Evolutionary conservation across 2,113 vertebrate species (phyloP).

Genomic region (Mastomys coucha): DNA sequence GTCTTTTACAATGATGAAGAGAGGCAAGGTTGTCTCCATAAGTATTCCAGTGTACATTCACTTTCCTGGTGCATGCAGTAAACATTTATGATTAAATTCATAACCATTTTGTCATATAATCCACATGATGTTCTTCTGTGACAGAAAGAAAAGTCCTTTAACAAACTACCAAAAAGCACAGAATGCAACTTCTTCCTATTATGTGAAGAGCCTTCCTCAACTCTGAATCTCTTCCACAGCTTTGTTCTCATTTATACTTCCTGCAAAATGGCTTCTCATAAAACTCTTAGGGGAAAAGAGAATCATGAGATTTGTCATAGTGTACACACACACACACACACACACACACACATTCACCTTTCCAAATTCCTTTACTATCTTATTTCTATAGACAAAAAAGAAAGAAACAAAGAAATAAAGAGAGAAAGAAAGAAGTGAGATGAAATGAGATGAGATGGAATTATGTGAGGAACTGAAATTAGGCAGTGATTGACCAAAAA

Average conservation of each 20-base stretch:
- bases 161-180: conserved; percentile 2
- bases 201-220: conserved; percentile 61
- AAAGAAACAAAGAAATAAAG: neutral
- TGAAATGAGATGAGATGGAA: neutral
- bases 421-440: too few species aligned
- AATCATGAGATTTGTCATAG: conserved; percentile 42
- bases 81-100: conserved; percentile 21
- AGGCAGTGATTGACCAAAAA: neutral
- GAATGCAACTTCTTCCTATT: conserved; percentile 32
- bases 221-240: conserved; percentile 61
- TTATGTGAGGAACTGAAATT: conserved; percentile 33
- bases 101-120: neutral
- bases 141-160: conserved; percentile 28
- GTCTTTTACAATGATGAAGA: conserved; percentile 21
- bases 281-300: conserved; percentile 46
- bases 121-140: neutral
- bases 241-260: conserved; percentile 9
- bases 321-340: neutral
- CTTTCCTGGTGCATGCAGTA: neutral
- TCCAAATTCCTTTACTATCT: conserved; percentile 39
- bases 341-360: neutral
- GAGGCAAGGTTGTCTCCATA: neutral
- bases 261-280: conserved; percentile 65
- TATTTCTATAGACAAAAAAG: neutral
- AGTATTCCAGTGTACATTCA: neutral